Conservation (phyloP, 2,113 vertebrate species). For the Phrynosoma platyrhinos region DNA sequence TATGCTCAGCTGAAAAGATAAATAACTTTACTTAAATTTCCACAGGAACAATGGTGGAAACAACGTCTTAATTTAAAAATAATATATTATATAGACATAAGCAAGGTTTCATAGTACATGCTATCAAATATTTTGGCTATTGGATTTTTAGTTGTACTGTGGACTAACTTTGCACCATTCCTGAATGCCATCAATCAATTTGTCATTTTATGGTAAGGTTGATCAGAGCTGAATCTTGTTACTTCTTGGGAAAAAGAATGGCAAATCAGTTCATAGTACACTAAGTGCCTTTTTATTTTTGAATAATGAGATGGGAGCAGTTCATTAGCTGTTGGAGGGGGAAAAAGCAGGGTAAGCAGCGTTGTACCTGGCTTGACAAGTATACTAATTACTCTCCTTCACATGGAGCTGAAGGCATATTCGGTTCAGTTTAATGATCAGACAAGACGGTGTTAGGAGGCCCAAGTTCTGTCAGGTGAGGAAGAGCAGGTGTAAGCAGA, state of each 20-base stretch:
- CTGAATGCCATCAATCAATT: slow-evolving; percentile 77
- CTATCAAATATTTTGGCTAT: slow-evolving; percentile 53
- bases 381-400: slow-evolving; percentile 99
- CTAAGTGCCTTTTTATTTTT: slow-evolving; percentile 89
- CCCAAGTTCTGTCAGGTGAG: slow-evolving; percentile 88
- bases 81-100: neutral
- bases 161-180: slow-evolving; percentile 72
- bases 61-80: slow-evolving; percentile 24
- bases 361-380: slow-evolving; percentile 97
- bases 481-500: slow-evolving; percentile 96
- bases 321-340: slow-evolving; percentile 87
- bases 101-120: slow-evolving; percentile 34
- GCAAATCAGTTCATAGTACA: slow-evolving; percentile 83
- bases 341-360: slow-evolving; percentile 89
- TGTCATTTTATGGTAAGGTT: slow-evolving; percentile 80
- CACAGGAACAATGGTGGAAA: slow-evolving; percentile 49
- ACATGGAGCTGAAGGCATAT: slow-evolving; percentile 92
- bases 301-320: slow-evolving; percentile 89
- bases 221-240: slow-evolving; percentile 80
- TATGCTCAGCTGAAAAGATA: neutral
- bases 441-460: slow-evolving; percentile 87
- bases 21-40: slow-evolving; percentile 17
- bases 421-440: slow-evolving; percentile 92
- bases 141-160: slow-evolving; percentile 54
- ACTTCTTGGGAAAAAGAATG: slow-evolving; percentile 79